Evolutionary conservation across 1,140 invertebrate species (phyloP).

Genomic region (Lethrus apterus): DNA sequence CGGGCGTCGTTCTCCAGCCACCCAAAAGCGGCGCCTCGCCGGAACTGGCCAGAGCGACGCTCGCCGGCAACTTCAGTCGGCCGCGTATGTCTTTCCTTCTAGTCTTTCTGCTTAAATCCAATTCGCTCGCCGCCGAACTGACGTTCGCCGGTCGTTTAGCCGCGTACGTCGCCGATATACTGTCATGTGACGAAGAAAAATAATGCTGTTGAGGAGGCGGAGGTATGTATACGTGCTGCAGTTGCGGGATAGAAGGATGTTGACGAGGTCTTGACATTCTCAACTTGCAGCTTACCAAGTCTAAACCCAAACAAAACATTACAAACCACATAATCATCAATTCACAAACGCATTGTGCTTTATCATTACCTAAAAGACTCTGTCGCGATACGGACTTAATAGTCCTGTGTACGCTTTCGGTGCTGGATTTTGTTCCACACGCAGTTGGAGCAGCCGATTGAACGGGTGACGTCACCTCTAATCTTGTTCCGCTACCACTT

Average conservation of each 20-base stretch:
- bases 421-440: constrained; percentile 36
- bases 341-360: not conserved
- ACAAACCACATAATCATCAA: not conserved
- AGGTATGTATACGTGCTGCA: constrained; percentile 41
- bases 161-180: constrained; percentile 63
- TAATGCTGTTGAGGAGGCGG: constrained; percentile 41
- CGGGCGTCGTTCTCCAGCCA: constrained; percentile 51
- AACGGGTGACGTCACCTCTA: constrained; percentile 44
- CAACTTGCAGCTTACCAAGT: constrained; percentile 60
- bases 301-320: constrained; percentile 37
- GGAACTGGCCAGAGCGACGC: constrained; percentile 45
- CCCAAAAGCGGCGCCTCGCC: constrained; percentile 50
- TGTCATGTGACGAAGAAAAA: constrained; percentile 66
- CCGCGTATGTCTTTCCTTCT: constrained; percentile 57
- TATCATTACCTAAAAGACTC: constrained; percentile 34
- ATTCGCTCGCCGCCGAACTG: constrained; percentile 59
- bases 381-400: constrained; percentile 45
- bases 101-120: constrained; percentile 62
- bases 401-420: constrained; percentile 38
- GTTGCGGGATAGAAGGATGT: constrained; percentile 44
- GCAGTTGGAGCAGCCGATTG: constrained; percentile 34
- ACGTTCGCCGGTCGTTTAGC: constrained; percentile 55
- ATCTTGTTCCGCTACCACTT: constrained; percentile 43
- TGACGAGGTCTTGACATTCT: constrained; percentile 47
- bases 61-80: constrained; percentile 55